phyloP scores from a whole-genome alignment of 30 jellyfish, hydroid and myxozoan species.

The Turritopsis rubra region DNA sequence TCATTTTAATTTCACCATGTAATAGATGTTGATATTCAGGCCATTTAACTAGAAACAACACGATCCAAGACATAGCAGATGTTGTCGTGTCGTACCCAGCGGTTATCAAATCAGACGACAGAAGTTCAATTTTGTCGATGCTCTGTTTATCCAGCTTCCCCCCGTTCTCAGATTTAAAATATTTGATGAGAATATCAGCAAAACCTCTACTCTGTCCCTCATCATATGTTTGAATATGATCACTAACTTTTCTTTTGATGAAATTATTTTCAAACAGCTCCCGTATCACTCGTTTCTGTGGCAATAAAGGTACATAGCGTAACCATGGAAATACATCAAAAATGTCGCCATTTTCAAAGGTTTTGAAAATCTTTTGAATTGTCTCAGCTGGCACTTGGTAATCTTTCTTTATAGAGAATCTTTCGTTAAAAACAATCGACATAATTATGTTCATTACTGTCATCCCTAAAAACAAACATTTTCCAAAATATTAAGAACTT shows the following conservation, averaged over 20 bases:
- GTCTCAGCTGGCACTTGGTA: neutral
- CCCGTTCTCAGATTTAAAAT: neutral
- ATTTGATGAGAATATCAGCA: conserved; percentile 52
- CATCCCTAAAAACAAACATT: conserved; percentile 25
- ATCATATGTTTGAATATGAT: conserved; percentile 44
- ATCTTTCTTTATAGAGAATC: conserved; percentile 35
- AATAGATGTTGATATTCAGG: conserved; percentile 49
- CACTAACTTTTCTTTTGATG: conserved; percentile 28
- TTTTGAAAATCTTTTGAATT: conserved; percentile 18
- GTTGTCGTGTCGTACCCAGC: conserved; percentile 81
- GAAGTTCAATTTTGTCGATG: conserved; percentile 44
- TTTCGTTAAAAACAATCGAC: conserved; percentile 45
- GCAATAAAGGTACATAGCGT: conserved; percentile 28
- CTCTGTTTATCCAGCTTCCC: neutral
- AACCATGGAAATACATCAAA: conserved; percentile 39
- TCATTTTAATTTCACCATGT: conserved; percentile 39
- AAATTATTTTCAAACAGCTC: neutral
- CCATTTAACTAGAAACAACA: conserved; percentile 25
- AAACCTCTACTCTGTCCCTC: conserved; percentile 55
- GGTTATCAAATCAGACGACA: conserved; percentile 37
- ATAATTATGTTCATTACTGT: conserved; percentile 60
- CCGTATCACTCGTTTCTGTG: neutral
- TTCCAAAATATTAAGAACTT: too few relatives aligned
- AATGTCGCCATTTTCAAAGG: conserved; percentile 23
- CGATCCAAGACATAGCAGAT: conserved; percentile 49